These are phyloP conservation scores for Leptobrachium ailaonicum DNA, from an alignment of 2,113 vertebrate genomes.

Conservation along the genomic window DNA sequence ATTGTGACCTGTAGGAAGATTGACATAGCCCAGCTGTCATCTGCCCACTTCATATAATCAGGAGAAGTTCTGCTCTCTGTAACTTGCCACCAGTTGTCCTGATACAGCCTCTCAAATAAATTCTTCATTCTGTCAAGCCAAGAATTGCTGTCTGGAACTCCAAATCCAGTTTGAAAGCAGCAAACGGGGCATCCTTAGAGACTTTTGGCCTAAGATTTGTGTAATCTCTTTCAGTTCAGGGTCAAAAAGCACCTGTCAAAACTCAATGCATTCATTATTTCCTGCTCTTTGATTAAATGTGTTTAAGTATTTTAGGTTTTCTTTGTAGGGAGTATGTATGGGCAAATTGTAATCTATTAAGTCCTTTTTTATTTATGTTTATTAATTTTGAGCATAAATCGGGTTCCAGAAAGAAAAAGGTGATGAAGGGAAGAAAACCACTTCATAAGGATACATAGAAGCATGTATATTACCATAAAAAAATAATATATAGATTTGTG, in stretches of 20 bases:
- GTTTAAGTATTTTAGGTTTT: too few relatives aligned
- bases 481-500: too few relatives aligned
- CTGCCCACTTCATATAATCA: conserved; percentile 67
- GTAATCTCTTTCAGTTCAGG: not conserved
- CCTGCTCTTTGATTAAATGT: too few relatives aligned
- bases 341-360: too few relatives aligned
- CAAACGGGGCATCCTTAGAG: not conserved
- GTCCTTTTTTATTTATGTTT: too few relatives aligned
- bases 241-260: not conserved
- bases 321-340: too few relatives aligned
- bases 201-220: not conserved
- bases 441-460: too few relatives aligned
- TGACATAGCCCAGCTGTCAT: conserved; percentile 69
- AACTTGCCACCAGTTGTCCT: conserved; percentile 61
- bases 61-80: conserved; percentile 66
- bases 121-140: conserved; percentile 52
- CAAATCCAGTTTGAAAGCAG: conserved; percentile 29
- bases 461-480: too few relatives aligned
- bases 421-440: too few relatives aligned
- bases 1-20: conserved; percentile 64
- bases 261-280: too few relatives aligned
- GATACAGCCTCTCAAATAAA: conserved; percentile 62
- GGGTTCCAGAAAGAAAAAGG: too few relatives aligned
- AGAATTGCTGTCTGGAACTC: conserved; percentile 52
- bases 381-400: too few relatives aligned